Percentiles rank a stretch among this genome's conserved stretches.
Evolutionary conservation across 2,113 vertebrate species (phyloP).

Genomic region (Pampusana beccarii): DNA sequence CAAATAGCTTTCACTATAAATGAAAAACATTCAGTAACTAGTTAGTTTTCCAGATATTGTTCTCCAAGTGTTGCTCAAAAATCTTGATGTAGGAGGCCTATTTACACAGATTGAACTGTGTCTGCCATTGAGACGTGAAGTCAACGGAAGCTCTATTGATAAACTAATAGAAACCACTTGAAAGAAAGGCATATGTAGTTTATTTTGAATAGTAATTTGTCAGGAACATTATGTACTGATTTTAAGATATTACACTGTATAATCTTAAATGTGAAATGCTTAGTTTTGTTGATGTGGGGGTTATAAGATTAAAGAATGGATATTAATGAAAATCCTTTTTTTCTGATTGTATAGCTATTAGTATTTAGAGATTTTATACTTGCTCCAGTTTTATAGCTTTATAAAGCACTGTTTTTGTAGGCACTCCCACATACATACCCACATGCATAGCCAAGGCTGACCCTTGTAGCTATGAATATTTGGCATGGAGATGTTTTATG

Average conservation of each 20-base stretch:
- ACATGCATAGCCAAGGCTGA: neutral
- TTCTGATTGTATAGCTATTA: neutral
- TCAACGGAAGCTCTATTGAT: neutral
- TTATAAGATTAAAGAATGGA: neutral
- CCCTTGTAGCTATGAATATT: neutral
- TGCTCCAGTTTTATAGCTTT: neutral
- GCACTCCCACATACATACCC: neutral
- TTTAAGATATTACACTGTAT: neutral
- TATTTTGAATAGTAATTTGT: neutral
- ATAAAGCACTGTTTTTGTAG: conserved; percentile 1
- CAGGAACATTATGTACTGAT: neutral
- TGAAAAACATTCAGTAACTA: neutral
- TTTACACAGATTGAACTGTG: neutral
- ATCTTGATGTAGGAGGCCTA: neutral
- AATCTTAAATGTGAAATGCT: neutral
- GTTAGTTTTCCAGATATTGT: neutral
- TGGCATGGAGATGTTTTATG: neutral
- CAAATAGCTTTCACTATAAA: neutral
- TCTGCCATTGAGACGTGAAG: neutral
- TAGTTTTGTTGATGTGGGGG: neutral
- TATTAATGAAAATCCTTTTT: neutral
- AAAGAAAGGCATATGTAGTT: neutral
- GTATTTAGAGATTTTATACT: neutral
- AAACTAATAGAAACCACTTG: neutral
- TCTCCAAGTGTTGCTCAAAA: neutral